Percentiles rank a stretch among this genome's conserved stretches.
Evolutionary conservation across 1,140 invertebrate species (phyloP).

Genomic region (Babylonia areolata): DNA sequence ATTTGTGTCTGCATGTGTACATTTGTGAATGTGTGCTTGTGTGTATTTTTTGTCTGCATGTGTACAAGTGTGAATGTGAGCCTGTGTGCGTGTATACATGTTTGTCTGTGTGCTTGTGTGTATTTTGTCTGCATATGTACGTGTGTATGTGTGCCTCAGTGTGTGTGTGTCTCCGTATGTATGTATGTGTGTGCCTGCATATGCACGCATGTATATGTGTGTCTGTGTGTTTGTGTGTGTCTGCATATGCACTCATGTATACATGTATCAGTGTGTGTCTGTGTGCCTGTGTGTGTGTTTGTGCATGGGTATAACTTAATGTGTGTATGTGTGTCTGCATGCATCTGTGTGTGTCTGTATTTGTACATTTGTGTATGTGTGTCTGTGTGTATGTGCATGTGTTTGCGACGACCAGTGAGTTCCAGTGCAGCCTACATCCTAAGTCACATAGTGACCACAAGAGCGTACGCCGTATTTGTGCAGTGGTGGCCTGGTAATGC

Average conservation of each 20-base stretch:
- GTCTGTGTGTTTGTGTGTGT: too few species aligned
- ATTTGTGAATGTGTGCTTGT: not conserved
- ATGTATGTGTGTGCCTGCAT: not conserved
- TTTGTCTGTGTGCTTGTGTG: slow-evolving; percentile 44
- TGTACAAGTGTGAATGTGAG: not conserved
- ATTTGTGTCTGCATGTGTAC: not conserved
- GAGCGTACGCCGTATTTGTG: too few species aligned
- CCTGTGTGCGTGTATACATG: not conserved
- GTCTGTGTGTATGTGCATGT: slow-evolving; percentile 51
- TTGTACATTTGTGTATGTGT: too few species aligned
- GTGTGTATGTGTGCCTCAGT: too few species aligned
- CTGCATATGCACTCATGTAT: too few species aligned
- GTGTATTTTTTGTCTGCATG: not conserved
- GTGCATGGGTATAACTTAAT: not conserved
- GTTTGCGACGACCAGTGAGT: slow-evolving; percentile 89
- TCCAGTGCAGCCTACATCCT: slow-evolving; percentile 90
- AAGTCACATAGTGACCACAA: slow-evolving; percentile 92
- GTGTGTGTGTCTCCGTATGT: too few species aligned
- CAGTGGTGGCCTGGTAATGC: too few species aligned
- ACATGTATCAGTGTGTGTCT: too few species aligned
- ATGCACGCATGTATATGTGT: too few species aligned
- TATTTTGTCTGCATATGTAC: too few species aligned
- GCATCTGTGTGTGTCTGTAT: not conserved
- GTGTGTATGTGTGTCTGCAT: not conserved
- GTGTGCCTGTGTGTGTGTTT: not conserved